These are phyloP conservation scores for Nephotettix cincticeps DNA, from an alignment of 1,140 invertebrate genomes.

Conservation along the genomic window DNA sequence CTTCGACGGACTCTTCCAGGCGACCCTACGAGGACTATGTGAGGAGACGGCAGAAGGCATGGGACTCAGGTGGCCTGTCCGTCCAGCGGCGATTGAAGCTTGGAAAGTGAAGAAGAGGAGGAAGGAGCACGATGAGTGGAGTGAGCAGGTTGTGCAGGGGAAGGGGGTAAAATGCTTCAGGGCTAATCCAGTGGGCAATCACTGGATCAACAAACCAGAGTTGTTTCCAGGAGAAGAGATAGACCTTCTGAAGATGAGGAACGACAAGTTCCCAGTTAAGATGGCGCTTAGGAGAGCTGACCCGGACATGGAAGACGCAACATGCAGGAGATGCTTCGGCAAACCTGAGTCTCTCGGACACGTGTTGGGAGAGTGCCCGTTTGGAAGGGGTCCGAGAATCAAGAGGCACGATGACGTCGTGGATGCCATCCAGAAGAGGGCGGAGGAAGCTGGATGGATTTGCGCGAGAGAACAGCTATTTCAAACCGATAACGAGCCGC, in stretches of 20 bases:
- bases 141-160: background rate
- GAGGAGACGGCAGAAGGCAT: background rate
- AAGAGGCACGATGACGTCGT: background rate
- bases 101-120: background rate
- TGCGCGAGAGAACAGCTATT: background rate
- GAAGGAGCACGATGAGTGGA: background rate
- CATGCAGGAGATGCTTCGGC: background rate
- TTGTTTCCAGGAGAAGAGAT: conserved; percentile 17
- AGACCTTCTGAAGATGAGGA: background rate
- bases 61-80: background rate
- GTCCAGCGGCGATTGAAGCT: background rate
- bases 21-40: background rate
- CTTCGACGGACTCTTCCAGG: background rate
- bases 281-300: background rate
- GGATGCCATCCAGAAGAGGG: background rate
- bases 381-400: background rate
- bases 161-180: background rate
- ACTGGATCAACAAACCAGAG: background rate
- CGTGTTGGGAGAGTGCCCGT: background rate
- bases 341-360: background rate
- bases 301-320: background rate
- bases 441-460: background rate
- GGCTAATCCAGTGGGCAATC: background rate
- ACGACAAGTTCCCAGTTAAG: background rate
- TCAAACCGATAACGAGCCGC: too few species aligned